These are phyloP conservation scores for Diadema setosum DNA, from an alignment of 35 echinoderm and acorn worm genomes.

Conservation along the genomic window DNA sequence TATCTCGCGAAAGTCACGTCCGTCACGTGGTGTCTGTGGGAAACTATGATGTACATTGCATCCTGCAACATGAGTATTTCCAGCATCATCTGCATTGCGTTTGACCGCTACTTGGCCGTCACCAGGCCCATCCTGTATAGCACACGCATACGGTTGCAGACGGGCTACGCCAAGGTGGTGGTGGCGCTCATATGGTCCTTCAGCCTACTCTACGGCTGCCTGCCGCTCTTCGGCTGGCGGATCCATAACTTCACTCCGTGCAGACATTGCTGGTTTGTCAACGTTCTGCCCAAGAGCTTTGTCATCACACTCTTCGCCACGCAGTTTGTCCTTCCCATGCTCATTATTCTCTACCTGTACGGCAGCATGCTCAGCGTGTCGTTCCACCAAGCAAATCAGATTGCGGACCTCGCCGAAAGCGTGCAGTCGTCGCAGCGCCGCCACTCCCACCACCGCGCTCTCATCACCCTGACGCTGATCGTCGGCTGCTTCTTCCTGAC, in stretches of 20 bases:
- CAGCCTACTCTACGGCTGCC: neutral
- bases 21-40: conserved; percentile 2
- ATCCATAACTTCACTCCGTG: neutral
- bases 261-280: conserved; percentile 26
- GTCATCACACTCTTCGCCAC: conserved; percentile 22
- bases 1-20: neutral
- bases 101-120: conserved; percentile 62
- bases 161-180: neutral
- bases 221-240: conserved; percentile 42
- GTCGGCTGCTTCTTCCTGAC: conserved; percentile 63
- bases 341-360: conserved; percentile 46
- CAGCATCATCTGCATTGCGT: conserved; percentile 54
- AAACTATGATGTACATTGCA: neutral
- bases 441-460: neutral
- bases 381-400: conserved; percentile 17
- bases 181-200: conserved; percentile 16
- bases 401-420: conserved; percentile 8
- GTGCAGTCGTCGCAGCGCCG: neutral
- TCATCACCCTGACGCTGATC: conserved; percentile 40
- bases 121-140: conserved; percentile 41
- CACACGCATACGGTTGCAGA: neutral
- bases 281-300: neutral
- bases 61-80: conserved; percentile 44
- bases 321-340: conserved; percentile 1
- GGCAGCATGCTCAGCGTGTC: conserved; percentile 37